Evolutionary conservation across 2,888 invertebrate species (phyloP).

Genomic region (Salpingus planirostris): DNA sequence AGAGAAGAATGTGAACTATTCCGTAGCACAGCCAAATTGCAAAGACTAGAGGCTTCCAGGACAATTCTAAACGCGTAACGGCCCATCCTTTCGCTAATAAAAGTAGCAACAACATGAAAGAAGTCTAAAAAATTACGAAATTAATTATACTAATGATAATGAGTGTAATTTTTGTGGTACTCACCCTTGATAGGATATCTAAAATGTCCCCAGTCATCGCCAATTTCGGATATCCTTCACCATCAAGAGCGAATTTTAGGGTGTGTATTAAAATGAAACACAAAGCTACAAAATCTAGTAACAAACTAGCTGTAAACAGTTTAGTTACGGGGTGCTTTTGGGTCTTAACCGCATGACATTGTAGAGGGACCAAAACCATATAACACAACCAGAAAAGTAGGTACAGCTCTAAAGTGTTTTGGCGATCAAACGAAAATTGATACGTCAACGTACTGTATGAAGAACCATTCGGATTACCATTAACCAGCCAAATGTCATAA

Average conservation of each 20-base stretch:
- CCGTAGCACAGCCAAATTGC: constrained; percentile 89
- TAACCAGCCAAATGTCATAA: constrained; percentile 94
- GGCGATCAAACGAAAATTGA: constrained; percentile 94
- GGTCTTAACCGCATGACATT: constrained; percentile 80
- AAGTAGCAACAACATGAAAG: constrained; percentile 87
- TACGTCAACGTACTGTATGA: constrained; percentile 82
- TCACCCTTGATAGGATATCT: constrained; percentile 83
- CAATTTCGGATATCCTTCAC: constrained; percentile 73
- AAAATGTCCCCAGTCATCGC: constrained; percentile 85
- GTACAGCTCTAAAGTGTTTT: constrained; percentile 86
- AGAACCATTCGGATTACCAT: constrained; percentile 87
- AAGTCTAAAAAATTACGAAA: constrained; percentile 52
- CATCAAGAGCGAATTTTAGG: constrained; percentile 84
- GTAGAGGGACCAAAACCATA: constrained; percentile 73
- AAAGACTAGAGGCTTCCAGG: constrained; percentile 75
- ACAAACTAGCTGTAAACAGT: constrained; percentile 78
- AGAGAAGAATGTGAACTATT: constrained; percentile 81
- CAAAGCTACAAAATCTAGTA: constrained; percentile 77
- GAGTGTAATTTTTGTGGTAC: too few species aligned
- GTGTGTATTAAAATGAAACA: constrained; percentile 83
- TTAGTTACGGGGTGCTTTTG: constrained; percentile 89
- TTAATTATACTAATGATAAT: too few species aligned
- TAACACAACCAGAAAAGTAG: constrained; percentile 81
- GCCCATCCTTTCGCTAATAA: constrained; percentile 96
- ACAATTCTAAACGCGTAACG: constrained; percentile 80